A percentile compares a stretch with the other conserved stretches of the same genome.
Evolutionary conservation across 2,888 invertebrate species (phyloP).

Genomic region (Drosophila dives): DNA sequence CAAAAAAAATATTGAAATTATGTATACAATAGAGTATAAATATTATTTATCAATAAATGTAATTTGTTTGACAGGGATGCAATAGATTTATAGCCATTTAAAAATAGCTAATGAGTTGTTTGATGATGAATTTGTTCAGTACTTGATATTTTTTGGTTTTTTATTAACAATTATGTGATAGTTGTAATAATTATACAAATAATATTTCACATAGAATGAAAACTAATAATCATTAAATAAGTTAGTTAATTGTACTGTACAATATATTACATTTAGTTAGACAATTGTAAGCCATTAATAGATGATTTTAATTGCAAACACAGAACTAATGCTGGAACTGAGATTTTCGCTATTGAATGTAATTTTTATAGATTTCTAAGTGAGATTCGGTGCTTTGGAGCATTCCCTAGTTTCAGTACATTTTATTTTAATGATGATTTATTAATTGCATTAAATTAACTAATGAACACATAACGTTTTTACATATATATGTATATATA

Average conservation of each 20-base stretch:
- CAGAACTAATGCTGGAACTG: not conserved
- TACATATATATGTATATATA: not conserved
- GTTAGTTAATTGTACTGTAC: no score
- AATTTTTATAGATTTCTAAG: no score
- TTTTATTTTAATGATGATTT: constrained; percentile 38
- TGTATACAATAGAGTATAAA: not conserved
- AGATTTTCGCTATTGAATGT: not conserved
- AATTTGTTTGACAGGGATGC: not conserved
- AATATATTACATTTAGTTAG: not conserved
- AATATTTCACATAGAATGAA: not conserved
- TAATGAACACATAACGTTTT: constrained; percentile 35
- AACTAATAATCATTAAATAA: not conserved
- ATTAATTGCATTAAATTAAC: constrained; percentile 49
- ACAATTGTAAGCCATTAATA: not conserved
- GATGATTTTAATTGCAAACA: not conserved
- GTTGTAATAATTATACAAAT: not conserved
- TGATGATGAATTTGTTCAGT: not conserved
- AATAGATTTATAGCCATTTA: not conserved
- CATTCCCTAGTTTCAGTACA: constrained; percentile 23
- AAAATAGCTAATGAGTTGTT: not conserved
- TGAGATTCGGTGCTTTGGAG: constrained; percentile 3
- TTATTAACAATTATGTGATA: not conserved
- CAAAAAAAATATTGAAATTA: not conserved
- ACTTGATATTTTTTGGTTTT: not conserved
- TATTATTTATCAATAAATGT: not conserved